Evolutionary conservation across 2,888 invertebrate genomes (phyloP).

Genomic region (Meloe dianella): DNA sequence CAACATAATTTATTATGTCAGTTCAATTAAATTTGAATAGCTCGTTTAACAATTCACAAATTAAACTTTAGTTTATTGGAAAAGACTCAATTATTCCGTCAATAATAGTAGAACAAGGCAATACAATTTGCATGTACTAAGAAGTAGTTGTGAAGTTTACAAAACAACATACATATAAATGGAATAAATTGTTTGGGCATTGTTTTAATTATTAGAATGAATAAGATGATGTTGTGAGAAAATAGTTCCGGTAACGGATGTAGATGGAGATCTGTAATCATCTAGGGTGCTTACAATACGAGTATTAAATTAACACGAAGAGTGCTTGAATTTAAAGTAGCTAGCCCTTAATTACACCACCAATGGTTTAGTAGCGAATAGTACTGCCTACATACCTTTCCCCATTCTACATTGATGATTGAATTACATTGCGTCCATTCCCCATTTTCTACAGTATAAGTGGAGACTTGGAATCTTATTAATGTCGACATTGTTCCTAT

Average conservation of each 20-base stretch:
- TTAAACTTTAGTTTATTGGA: not conserved
- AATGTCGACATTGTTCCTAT: conserved; percentile 33
- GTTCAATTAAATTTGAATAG: not conserved
- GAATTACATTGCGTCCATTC: conserved; percentile 41
- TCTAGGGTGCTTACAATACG: conserved; percentile 45
- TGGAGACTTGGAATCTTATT: conserved; percentile 43
- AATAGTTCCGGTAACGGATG: conserved; percentile 43
- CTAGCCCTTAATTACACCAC: conserved; percentile 43
- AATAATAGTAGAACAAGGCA: not conserved
- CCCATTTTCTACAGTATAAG: conserved; percentile 37
- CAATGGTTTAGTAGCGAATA: conserved; percentile 30
- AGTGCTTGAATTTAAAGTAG: conserved; percentile 47
- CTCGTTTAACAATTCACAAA: not conserved
- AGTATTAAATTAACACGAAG: conserved; percentile 48
- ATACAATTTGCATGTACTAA: conserved; percentile 8
- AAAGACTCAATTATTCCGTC: not conserved
- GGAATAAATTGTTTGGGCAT: conserved; percentile 47
- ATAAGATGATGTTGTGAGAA: not conserved
- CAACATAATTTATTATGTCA: not conserved
- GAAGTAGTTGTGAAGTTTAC: conserved; percentile 32
- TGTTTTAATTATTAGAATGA: conserved; percentile 33
- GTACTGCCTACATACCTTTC: conserved; percentile 20
- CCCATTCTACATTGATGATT: conserved; percentile 39
- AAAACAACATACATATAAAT: conserved; percentile 39
- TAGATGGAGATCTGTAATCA: conserved; percentile 45